Conservation (phyloP, 2,797 vertebrate species). For the Dryobates pubescens region DNA sequence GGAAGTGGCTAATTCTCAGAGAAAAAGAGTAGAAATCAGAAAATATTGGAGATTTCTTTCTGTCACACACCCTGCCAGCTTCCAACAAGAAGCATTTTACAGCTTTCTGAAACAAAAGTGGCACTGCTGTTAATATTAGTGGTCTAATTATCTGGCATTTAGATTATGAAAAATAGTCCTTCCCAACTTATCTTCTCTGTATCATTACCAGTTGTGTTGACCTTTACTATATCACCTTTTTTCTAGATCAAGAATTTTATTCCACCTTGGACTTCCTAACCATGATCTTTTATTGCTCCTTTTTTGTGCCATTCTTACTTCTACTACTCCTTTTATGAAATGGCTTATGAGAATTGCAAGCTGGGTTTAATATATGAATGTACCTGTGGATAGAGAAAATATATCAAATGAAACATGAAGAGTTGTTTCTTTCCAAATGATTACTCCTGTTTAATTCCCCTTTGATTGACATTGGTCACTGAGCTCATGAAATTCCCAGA, state of each 20-base stretch:
- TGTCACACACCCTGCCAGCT: neutral
- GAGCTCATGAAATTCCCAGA: neutral
- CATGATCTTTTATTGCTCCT: neutral
- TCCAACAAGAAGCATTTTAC: neutral
- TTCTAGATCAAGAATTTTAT: neutral
- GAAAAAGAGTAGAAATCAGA: neutral
- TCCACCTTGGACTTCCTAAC: neutral
- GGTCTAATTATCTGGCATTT: neutral
- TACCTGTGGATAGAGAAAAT: neutral
- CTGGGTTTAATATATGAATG: neutral
- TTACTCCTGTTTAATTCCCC: neutral
- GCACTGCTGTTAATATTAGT: neutral
- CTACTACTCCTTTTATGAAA: neutral
- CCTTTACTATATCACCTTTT: neutral
- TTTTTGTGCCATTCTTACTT: neutral
- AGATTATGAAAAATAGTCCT: neutral
- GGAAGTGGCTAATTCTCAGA: neutral
- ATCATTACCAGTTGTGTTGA: neutral
- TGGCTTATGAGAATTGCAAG: neutral
- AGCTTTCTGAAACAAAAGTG: neutral
- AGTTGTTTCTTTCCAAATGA: neutral
- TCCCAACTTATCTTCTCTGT: neutral
- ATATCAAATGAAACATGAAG: neutral
- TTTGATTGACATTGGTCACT: neutral
- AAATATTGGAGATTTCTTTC: neutral